Base-by-base conservation (phyloP, 2,113 vertebrate genomes). In the Carassius carassius region DNA sequence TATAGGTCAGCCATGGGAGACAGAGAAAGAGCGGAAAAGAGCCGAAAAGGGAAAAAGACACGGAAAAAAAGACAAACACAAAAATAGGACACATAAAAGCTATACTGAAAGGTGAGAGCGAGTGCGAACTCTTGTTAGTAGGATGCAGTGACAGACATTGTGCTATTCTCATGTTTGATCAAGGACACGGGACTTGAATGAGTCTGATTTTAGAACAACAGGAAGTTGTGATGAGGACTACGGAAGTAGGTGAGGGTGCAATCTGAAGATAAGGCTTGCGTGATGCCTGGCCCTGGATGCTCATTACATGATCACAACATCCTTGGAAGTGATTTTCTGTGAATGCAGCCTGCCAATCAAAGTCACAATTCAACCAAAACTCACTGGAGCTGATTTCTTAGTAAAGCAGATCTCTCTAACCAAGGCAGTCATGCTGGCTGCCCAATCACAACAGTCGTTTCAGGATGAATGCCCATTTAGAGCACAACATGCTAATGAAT, bases 211-310 rank as follows among this genome's bases (percentile, higher is more conserved):
- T 17, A 85, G 87, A 93, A 93, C 93, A 94, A 94, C 94, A 94
- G 94, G 94, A 95, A 93, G 90, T 69, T 14, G 58, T 83, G 89
- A 72, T 83, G 84, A 87, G 86, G 86, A 82, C 80, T 44, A 79
- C 92, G 93, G 94, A 94, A 93, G 88, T 86, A 78, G 85, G 88
- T 81, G 23, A 90, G 90, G 86, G 86, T 93, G 92, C 70, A 82
- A 81, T 82, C 85, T 77, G 86, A 86, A 93, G 94, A 94, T 94
- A 94, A 95, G 90, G 75, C 11, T 84, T 19, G 25, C 51, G 60
- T 87, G 78, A 87, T 70, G 60, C 58, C n/a, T 65, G 32, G 63
- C 5, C 51, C 72, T 89, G 86, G 89, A 77, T 81, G 77, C 44
- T 77, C 21, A 29, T 83, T 49, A 65, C 54, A 60, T 58, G 58